Base-by-base conservation (phyloP, 2,888 invertebrate species). In the Drosophila multiciliata region DNA sequence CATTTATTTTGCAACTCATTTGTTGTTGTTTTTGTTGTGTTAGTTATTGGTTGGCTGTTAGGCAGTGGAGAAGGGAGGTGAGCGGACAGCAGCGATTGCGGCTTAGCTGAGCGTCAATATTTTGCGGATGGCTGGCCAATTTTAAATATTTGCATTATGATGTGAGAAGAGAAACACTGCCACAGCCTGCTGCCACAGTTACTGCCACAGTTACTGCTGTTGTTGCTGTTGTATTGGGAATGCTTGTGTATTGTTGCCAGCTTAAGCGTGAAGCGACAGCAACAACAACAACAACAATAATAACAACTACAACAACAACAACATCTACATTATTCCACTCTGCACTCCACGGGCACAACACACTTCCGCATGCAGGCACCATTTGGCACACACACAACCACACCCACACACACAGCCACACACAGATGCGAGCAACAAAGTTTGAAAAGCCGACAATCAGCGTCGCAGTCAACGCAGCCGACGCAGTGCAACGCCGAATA, bases 81-180 rank as follows among this genome's bases (percentile, higher is more conserved):
- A 54, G 29, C 15, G 40, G 20, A 26, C 12, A 17, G 12, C 65
- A 57, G 60, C 40, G 45, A 36, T 77, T 73, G 77, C 75, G 82
- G 78, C 85, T 87, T 82, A 89, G 85, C 73, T 55, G 69, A 82
- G 87, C 80, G 80, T 82, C 84, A 84, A 89, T 82, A 89, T 87
- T 83, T 75, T 82, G 73, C 69, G 75, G 68, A 53, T 62, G 65
- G 58, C 29, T 50, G 50, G 55, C 50, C 72, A 82, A 87, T 82
- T 90, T 87, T 71, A 81, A 88, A 85, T 80, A 84, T 80, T 86
- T 74, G 78, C 83, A 83, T 82, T 86, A 83, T 74, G 89, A 82
- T 82, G 82, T 87, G 84, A 78, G 75, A 77, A 81, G 75, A 69
- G 74, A 75, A 74, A 76, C 73, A 67, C 55, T 62, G 65, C 42